phyloP scores from a whole-genome alignment of 2,113 vertebrate genomes.

The Rallus limicola region DNA sequence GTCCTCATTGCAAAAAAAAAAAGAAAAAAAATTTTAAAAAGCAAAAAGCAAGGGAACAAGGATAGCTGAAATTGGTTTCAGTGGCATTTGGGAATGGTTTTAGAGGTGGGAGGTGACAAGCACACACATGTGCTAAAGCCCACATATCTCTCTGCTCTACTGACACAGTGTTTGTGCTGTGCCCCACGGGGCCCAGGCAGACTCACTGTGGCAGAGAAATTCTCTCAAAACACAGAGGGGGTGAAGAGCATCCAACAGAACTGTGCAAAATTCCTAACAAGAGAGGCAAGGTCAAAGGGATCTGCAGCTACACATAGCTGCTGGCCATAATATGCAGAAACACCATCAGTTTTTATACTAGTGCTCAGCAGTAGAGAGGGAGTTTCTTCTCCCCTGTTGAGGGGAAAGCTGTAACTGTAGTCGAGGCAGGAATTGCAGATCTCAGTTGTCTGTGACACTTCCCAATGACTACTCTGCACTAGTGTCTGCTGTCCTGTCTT shows the following conservation, averaged over 20 bases:
- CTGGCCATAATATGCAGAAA: not conserved
- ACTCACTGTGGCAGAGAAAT: not conserved
- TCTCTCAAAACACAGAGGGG: not conserved
- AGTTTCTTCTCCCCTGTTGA: not conserved
- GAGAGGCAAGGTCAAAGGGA: not conserved
- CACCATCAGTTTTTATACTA: not conserved
- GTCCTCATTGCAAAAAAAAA: not conserved
- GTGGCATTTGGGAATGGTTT: not conserved
- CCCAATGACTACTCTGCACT: not conserved
- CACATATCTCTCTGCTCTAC: not conserved
- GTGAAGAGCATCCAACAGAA: not conserved
- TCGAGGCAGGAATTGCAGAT: not conserved
- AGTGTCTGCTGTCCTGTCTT: not conserved
- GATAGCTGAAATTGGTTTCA: not conserved
- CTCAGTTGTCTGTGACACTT: not conserved
- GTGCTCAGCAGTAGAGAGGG: not conserved
- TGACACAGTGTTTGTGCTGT: not conserved
- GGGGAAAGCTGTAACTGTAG: not conserved
- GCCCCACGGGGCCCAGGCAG: not conserved
- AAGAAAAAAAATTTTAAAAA: too few relatives aligned
- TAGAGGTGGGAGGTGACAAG: not conserved
- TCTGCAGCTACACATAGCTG: not conserved
- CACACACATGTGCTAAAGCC: not conserved
- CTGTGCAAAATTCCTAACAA: not conserved
- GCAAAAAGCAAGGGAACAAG: too few relatives aligned